phyloP scores from a whole-genome alignment of 2,888 invertebrate genomes.

The Parnassius glacialis region DNA sequence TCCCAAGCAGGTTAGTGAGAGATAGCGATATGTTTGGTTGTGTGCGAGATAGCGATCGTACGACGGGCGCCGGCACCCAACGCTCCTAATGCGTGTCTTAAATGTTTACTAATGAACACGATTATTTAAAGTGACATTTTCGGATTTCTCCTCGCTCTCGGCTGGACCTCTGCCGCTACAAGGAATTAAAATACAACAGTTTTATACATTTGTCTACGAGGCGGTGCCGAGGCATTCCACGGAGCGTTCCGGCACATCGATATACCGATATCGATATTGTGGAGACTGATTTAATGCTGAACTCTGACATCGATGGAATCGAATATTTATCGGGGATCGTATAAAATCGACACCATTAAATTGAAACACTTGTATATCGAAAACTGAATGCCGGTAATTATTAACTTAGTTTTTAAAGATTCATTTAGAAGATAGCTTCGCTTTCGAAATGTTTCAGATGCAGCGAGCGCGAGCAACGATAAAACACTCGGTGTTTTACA shows the following conservation, averaged over 20 bases:
- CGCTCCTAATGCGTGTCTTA: constrained; percentile 76
- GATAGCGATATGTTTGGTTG: constrained; percentile 49
- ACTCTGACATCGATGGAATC: constrained; percentile 46
- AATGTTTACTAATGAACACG: constrained; percentile 80
- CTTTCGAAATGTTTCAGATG: constrained; percentile 10
- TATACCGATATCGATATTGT: constrained; percentile 32
- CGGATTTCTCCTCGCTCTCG: constrained; percentile 60
- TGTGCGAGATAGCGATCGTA: constrained; percentile 59
- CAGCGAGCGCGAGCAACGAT: constrained; percentile 8
- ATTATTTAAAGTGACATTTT: constrained; percentile 80
- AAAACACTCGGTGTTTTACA: constrained; percentile 9
- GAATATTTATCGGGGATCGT: constrained; percentile 31
- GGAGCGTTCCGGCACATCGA: constrained; percentile 28
- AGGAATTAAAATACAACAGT: constrained; percentile 43
- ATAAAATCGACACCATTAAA: constrained; percentile 25
- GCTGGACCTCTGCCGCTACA: constrained; percentile 35
- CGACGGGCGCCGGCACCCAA: constrained; percentile 73
- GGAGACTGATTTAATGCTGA: constrained; percentile 41
- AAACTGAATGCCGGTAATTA: constrained; percentile 24
- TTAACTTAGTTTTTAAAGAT: constrained; percentile 25
- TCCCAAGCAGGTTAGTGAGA: constrained; percentile 37
- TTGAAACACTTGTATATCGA: constrained; percentile 27
- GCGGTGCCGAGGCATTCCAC: constrained; percentile 27
- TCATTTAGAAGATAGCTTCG: constrained; percentile 21
- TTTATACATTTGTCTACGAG: constrained; percentile 37